phyloP scores from a whole-genome alignment of 2,888 invertebrate genomes.

The Meteorus cinctellus region DNA sequence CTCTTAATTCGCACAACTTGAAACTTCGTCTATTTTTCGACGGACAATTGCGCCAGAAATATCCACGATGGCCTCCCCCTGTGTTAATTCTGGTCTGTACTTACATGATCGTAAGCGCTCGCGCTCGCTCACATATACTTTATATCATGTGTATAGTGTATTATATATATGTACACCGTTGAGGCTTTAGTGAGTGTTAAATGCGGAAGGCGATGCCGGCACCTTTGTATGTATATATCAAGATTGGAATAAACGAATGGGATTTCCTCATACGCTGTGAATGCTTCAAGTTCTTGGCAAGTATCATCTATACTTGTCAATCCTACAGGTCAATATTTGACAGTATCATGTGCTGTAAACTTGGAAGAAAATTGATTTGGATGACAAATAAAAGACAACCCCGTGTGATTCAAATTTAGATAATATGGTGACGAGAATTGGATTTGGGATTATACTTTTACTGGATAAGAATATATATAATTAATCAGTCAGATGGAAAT shows the following conservation, averaged over 20 bases:
- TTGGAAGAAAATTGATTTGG: too few species aligned
- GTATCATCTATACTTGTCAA: neutral
- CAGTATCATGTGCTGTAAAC: neutral
- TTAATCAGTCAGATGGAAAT: too few species aligned
- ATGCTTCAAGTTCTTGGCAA: neutral
- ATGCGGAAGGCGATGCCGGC: neutral
- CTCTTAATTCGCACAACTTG: slow-evolving; percentile 68
- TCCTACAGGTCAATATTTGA: neutral
- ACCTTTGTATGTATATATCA: neutral
- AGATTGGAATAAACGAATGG: neutral
- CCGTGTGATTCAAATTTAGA: too few species aligned
- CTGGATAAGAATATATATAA: too few species aligned
- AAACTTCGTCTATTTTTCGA: slow-evolving; percentile 69
- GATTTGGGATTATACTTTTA: too few species aligned
- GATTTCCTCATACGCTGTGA: neutral
- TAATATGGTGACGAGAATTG: too few species aligned
- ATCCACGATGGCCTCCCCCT: slow-evolving; percentile 64
- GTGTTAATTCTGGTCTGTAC: slow-evolving; percentile 66
- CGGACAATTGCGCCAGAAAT: slow-evolving; percentile 72
- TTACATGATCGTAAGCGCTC: slow-evolving; percentile 61
- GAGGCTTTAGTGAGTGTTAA: neutral
- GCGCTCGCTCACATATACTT: neutral
- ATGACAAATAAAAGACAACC: too few species aligned
- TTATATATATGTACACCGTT: neutral
- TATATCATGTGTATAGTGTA: neutral